Conservation (phyloP, 1,140 invertebrate species). For the Drosophila kohkoa region DNA sequence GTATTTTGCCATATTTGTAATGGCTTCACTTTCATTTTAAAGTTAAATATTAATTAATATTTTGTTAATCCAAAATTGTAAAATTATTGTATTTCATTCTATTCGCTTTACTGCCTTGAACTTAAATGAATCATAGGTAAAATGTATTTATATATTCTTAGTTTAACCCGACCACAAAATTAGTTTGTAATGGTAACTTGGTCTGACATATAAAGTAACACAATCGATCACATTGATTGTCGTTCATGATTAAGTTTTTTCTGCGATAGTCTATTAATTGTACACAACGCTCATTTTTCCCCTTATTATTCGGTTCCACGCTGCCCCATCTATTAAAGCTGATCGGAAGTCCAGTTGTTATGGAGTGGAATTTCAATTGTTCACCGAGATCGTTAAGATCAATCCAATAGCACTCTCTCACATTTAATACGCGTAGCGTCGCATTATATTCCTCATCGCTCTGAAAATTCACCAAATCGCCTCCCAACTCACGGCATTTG, state of each 20-base stretch:
- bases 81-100: too few relatives aligned
- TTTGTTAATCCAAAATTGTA: too few relatives aligned
- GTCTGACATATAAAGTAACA: conserved; percentile 20
- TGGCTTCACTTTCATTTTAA: too few relatives aligned
- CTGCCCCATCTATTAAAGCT: background rate
- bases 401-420: conserved; percentile 14
- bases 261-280: background rate
- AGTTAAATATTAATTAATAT: too few relatives aligned
- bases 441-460: conserved; percentile 3
- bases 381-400: conserved; percentile 1
- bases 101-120: too few relatives aligned
- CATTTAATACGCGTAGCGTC: background rate
- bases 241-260: conserved; percentile 5
- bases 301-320: conserved; percentile 22
- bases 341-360: background rate
- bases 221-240: background rate
- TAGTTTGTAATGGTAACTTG: conserved; percentile 11
- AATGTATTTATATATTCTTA: too few relatives aligned
- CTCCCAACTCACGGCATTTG: conserved; percentile 21
- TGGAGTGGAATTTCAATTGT: background rate
- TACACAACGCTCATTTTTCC: conserved; percentile 3
- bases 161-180: conserved; percentile 16
- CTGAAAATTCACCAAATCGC: conserved; percentile 20
- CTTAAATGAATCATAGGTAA: too few relatives aligned
- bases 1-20: too few relatives aligned